A percentile compares a stretch with the other conserved stretches of the same genome.
Evolutionary conservation across 2,797 vertebrate genomes (phyloP).

Genomic region (Notolepis coatsorum): DNA sequence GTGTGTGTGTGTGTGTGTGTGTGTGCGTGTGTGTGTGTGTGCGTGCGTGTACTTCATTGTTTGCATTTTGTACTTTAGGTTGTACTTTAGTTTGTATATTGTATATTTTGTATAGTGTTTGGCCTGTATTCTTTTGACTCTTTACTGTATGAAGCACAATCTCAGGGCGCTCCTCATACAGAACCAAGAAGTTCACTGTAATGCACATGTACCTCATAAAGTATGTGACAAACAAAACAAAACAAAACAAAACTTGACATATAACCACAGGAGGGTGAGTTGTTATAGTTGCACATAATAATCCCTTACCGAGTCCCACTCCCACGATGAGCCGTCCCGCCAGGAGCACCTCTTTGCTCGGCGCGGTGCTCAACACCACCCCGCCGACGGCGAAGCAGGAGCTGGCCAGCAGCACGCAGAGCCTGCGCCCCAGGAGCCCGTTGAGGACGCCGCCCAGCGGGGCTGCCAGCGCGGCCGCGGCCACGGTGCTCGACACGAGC

Average conservation of each 20-base stretch:
- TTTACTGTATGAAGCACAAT: too few species aligned
- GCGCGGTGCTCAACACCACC: slow-evolving; percentile 86
- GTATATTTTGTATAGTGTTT: too few species aligned
- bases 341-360: slow-evolving; percentile 90
- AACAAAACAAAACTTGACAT: background rate
- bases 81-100: too few species aligned
- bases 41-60: too few species aligned
- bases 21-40: too few species aligned
- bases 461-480: slow-evolving; percentile 91
- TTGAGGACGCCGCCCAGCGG: slow-evolving; percentile 91
- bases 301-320: slow-evolving; percentile 95
- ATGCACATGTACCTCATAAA: too few species aligned
- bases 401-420: slow-evolving; percentile 93
- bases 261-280: background rate
- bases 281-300: background rate
- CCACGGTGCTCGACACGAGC: slow-evolving; percentile 93
- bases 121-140: too few species aligned
- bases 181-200: too few species aligned
- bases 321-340: slow-evolving; percentile 91
- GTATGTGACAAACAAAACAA: too few species aligned
- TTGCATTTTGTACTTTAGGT: too few species aligned
- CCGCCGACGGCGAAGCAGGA: slow-evolving; percentile 89
- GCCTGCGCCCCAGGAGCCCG: slow-evolving; percentile 89
- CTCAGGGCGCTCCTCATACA: too few species aligned
- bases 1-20: too few species aligned